Conservation (phyloP, 2,113 vertebrate species). For the Pitta sordida region DNA sequence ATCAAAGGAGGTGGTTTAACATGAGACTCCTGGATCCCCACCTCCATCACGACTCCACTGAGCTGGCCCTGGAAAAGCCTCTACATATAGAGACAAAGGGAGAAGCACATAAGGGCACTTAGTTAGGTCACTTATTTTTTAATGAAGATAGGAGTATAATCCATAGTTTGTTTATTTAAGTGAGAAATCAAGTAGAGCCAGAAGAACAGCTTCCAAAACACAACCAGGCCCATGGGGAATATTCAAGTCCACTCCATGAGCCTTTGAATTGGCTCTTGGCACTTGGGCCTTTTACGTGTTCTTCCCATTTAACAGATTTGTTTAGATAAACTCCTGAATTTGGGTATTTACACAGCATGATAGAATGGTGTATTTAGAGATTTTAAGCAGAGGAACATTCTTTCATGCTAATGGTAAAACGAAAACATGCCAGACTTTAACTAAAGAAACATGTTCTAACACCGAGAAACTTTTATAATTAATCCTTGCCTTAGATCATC, state of each 20-base stretch:
- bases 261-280: neutral
- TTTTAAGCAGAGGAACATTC: neutral
- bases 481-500: constrained; percentile 31
- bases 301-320: neutral
- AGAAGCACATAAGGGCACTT: neutral
- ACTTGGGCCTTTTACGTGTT: neutral
- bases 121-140: neutral
- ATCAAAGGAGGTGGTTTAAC: neutral
- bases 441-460: constrained; percentile 36
- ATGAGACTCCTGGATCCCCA: neutral
- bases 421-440: neutral
- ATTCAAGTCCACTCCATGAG: neutral
- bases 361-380: neutral
- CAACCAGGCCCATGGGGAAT: neutral
- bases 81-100: neutral
- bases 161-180: neutral
- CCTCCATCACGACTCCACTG: neutral
- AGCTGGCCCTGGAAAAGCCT: neutral
- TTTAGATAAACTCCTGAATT: constrained; percentile 24
- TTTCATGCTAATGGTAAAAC: neutral
- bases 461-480: constrained; percentile 13
- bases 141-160: neutral
- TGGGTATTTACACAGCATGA: neutral
- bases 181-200: neutral
- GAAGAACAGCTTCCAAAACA: neutral